phyloP scores from a whole-genome alignment of 2,797 vertebrate species.

The Momotus momota region DNA sequence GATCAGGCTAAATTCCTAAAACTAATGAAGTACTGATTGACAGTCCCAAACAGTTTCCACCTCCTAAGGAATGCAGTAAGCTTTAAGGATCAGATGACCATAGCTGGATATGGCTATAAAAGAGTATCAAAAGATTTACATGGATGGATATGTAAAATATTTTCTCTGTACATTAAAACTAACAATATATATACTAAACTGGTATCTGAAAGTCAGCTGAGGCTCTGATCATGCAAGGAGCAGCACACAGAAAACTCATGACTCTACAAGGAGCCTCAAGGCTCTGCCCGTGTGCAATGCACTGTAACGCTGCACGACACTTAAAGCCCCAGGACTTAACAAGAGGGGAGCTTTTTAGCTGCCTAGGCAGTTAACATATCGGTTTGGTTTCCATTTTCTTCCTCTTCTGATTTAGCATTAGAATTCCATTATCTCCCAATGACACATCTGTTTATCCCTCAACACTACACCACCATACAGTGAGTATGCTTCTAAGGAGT shows the following conservation, averaged over 20 bases:
- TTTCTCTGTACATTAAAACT: constrained; percentile 23
- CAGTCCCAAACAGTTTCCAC: background rate
- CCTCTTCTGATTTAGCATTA: constrained; percentile 19
- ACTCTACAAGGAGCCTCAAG: background rate
- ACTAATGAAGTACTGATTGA: background rate
- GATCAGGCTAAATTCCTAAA: constrained; percentile 9
- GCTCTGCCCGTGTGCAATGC: background rate
- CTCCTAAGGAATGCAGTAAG: background rate
- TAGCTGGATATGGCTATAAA: background rate
- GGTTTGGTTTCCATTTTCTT: constrained; percentile 18
- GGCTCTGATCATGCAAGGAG: background rate
- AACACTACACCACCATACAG: background rate
- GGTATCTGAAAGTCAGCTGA: background rate
- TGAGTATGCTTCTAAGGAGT: background rate
- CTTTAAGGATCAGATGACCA: background rate
- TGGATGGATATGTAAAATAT: background rate
- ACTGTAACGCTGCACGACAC: background rate
- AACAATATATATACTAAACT: background rate
- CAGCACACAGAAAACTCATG: background rate
- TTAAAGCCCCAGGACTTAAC: background rate
- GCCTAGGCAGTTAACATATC: background rate
- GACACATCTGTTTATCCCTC: background rate
- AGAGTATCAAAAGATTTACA: constrained; percentile 10
- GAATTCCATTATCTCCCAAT: background rate
- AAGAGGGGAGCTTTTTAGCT: background rate